Conservation (phyloP, 2,113 vertebrate genomes). For the Acrocephalus arundinaceus region DNA sequence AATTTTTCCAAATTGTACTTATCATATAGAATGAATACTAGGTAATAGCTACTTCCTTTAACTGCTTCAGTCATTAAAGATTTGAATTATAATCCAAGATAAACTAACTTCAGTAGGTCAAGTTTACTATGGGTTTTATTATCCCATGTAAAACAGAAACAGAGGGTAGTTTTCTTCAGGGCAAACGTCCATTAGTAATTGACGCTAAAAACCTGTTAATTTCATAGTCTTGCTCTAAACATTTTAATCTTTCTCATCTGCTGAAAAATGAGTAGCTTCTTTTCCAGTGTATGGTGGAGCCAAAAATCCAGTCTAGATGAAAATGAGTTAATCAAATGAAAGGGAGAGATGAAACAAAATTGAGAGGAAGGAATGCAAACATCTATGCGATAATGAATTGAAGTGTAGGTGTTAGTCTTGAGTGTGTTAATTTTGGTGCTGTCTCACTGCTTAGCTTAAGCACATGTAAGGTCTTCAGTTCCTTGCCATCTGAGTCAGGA, state of each 20-base stretch:
- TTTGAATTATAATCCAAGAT: constrained; percentile 51
- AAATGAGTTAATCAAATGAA: neutral
- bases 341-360: neutral
- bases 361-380: neutral
- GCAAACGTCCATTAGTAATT: neutral
- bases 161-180: constrained; percentile 18
- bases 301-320: neutral
- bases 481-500: neutral
- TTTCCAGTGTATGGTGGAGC: neutral
- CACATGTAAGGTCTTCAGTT: neutral
- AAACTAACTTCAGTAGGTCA: constrained; percentile 60
- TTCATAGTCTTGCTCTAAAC: constrained; percentile 22
- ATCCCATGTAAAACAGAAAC: constrained; percentile 1
- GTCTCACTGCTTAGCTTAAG: neutral
- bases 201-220: neutral
- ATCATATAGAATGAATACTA: neutral
- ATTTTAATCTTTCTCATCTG: neutral
- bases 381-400: neutral
- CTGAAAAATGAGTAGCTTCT: neutral
- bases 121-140: constrained; percentile 21
- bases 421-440: neutral
- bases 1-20: constrained; percentile 3
- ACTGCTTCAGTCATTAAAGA: constrained; percentile 29
- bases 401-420: neutral
- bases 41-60: constrained; percentile 45